phyloP scores from a whole-genome alignment of 2,888 invertebrate genomes.

The Xanthorhoe spadicearia region DNA sequence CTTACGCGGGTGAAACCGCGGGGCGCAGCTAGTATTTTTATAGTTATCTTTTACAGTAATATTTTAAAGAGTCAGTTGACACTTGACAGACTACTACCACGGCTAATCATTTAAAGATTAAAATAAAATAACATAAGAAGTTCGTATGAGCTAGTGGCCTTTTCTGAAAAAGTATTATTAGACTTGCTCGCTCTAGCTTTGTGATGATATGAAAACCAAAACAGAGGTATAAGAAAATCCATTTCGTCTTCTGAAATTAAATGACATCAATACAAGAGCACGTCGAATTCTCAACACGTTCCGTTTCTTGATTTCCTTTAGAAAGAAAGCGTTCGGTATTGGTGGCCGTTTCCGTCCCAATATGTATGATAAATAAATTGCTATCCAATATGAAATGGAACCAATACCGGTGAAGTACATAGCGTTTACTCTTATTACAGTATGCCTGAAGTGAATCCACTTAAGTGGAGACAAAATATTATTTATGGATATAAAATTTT shows the following conservation, averaged over 20 bases:
- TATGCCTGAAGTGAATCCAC: slow-evolving; percentile 60
- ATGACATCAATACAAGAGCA: slow-evolving; percentile 50
- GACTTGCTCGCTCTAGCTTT: too few species aligned
- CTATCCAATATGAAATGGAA: slow-evolving; percentile 84
- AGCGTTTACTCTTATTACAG: slow-evolving; percentile 75
- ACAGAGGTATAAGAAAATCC: slow-evolving; percentile 13
- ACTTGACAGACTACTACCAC: too few species aligned
- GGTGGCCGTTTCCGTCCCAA: slow-evolving; percentile 74
- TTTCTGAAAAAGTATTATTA: too few species aligned
- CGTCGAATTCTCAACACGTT: slow-evolving; percentile 76
- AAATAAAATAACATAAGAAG: neutral
- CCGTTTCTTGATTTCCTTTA: slow-evolving; percentile 76
- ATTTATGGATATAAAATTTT: slow-evolving; percentile 25
- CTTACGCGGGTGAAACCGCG: too few species aligned
- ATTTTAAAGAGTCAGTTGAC: too few species aligned
- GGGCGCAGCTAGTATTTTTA: too few species aligned
- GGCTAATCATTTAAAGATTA: neutral
- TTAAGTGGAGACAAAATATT: slow-evolving; percentile 33
- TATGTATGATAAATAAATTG: slow-evolving; percentile 85
- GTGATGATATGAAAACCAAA: neutral
- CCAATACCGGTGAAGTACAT: slow-evolving; percentile 80
- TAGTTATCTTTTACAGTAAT: too few species aligned
- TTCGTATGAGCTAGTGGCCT: too few species aligned
- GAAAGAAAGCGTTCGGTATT: slow-evolving; percentile 72
- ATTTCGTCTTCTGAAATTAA: slow-evolving; percentile 57